These are phyloP conservation scores for Forbesichthys agassizii DNA, from an alignment of 2,113 vertebrate species.

Conservation along the genomic window DNA sequence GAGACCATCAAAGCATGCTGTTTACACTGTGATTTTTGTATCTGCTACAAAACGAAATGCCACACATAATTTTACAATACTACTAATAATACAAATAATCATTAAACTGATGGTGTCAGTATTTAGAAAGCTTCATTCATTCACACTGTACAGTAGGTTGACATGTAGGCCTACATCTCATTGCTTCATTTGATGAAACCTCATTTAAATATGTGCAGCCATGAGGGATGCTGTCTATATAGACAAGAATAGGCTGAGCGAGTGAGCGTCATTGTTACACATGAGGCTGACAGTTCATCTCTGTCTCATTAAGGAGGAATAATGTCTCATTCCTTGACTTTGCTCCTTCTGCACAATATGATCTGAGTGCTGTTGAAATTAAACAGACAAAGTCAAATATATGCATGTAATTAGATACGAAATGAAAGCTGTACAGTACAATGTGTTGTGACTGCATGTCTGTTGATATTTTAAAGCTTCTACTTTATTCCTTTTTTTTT, in stretches of 20 bases:
- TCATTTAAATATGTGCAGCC: background rate
- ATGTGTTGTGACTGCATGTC: too few relatives aligned
- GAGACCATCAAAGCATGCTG: constrained; percentile 18
- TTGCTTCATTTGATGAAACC: constrained; percentile 2
- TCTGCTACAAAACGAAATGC: constrained; percentile 3
- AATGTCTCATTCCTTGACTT: constrained; percentile 3
- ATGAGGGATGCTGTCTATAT: constrained; percentile 4
- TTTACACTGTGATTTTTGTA: constrained; percentile 16
- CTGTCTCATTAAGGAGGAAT: constrained; percentile 14
- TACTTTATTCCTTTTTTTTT: background rate
- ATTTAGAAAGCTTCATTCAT: too few relatives aligned
- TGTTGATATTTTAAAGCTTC: background rate
- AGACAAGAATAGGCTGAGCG: constrained; percentile 1
- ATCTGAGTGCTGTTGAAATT: background rate
- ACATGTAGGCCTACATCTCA: too few relatives aligned
- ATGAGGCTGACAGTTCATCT: background rate
- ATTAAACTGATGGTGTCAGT: too few relatives aligned
- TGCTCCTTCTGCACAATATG: too few relatives aligned
- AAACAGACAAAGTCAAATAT: background rate
- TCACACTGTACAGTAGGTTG: too few relatives aligned
- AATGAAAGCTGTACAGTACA: background rate
- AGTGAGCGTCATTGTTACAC: constrained; percentile 4
- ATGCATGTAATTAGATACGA: background rate
- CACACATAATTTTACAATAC: background rate
- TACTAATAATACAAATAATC: background rate